Evolutionary conservation across 2,797 vertebrate species (phyloP).

Genomic region (Rhinella marina): DNA sequence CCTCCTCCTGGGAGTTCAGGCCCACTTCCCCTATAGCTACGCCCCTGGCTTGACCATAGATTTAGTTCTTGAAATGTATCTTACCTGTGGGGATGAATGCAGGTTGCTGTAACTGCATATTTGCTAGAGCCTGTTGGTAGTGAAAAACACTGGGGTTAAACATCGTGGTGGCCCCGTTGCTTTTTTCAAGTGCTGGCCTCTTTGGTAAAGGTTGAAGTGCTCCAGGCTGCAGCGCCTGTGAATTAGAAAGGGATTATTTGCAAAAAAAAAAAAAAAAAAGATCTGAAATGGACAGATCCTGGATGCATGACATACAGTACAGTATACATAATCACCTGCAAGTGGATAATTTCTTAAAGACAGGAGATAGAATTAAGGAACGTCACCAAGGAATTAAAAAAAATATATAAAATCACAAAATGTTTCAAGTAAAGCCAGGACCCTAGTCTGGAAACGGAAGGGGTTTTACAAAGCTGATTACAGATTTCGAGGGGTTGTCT

Average conservation of each 20-base stretch:
- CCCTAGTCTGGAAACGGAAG: neutral
- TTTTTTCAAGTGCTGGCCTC: conserved; percentile 92
- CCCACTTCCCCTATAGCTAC: no score
- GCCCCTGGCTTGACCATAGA: neutral
- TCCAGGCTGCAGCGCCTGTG: conserved; percentile 86
- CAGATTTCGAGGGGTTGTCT: conserved; percentile 49
- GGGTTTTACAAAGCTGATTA: neutral
- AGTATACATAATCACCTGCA: conserved; percentile 65
- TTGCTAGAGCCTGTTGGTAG: conserved; percentile 96
- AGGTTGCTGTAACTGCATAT: conserved; percentile 90
- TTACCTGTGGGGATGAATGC: conserved; percentile 92
- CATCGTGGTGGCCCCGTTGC: conserved; percentile 86
- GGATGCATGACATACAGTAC: conserved; percentile 36
- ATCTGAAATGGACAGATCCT: conserved; percentile 11
- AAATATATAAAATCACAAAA: conserved; percentile 31
- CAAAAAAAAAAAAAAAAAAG: conserved; percentile 30
- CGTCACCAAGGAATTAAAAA: conserved; percentile 19
- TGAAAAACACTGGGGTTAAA: conserved; percentile 96
- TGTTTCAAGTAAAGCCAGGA: conserved; percentile 38
- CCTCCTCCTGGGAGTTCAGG: no score
- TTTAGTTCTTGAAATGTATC: conserved; percentile 60
- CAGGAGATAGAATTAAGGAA: conserved; percentile 54
- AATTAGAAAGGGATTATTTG: conserved; percentile 64
- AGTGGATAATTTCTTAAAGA: conserved; percentile 57
- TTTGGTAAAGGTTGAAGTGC: conserved; percentile 92